Evolutionary conservation across 2,113 vertebrate species (phyloP), one percentile per base, ranked within the genome.

Genomic region (Tapirus terrestris): DNA sequence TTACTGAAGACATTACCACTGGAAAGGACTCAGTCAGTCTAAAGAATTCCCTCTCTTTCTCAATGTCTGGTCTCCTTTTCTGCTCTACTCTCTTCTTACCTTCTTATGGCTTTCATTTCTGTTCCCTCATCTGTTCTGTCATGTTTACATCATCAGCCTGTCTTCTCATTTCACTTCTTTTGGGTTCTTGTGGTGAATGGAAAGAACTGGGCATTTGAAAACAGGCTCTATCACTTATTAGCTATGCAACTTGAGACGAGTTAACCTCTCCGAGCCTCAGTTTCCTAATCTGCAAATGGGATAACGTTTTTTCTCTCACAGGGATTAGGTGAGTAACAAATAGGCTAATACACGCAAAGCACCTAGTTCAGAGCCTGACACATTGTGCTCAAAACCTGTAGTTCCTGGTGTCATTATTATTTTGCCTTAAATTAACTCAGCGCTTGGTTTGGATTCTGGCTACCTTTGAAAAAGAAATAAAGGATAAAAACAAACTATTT

Each of bases 381-480:
- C 36, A 53, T 0, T 75, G 76, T 48, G 25, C 1, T 29, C 91
- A 90, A 87, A 95, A 95, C 16, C 23, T 72, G 16, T 56, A 70
- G 23, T 53, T 67, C 86, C 4, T 89, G 25, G 13, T 6, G 13
- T 56, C 39, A 58, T 53, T 67, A 53, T 92, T 81, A 77, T 91
- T 96, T 91, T 95, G 31, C 48, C 63, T 53, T 60, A 82, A 94
- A 92, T 45, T 33, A 93, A 68, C 16, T 61, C 20, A 72, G 73
- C 68, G 85, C 36, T 79, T 93, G 51, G 13, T 92, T 91, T 94
- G 51, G 45, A 39, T 81, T 91, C 33, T 77, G 67, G 23, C 8
- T 88, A 84, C 7, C 43, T 53, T 94, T 90, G 2, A 79, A 93
- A 96, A 96, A 53, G 21, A 96, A 95, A 79, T 16, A 51, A 88